Percentiles rank a stretch among this genome's conserved stretches.
Evolutionary conservation across 2,113 vertebrate genomes (phyloP).

Genomic region (Psammodynastes pulverulentus): DNA sequence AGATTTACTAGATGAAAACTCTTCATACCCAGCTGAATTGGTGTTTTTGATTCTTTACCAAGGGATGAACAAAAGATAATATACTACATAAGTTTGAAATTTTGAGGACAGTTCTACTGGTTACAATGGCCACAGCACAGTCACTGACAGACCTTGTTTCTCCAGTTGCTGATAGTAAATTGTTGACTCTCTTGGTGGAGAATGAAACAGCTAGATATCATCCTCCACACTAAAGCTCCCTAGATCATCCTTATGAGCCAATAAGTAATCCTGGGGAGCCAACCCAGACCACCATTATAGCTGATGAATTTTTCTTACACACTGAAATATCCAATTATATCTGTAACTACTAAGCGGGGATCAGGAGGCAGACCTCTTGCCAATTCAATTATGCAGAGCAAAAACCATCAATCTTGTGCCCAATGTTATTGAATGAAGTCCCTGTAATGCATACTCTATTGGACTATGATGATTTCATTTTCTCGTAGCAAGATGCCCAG

Average conservation of each 20-base stretch:
- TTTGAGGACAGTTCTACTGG: background rate
- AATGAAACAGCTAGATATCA: background rate
- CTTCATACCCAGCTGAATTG: background rate
- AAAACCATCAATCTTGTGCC: background rate
- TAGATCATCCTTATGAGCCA: background rate
- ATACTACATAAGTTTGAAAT: background rate
- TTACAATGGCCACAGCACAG: background rate
- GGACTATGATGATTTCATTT: background rate
- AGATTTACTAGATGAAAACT: background rate
- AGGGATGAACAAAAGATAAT: background rate
- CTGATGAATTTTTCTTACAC: background rate
- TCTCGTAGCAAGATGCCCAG: background rate
- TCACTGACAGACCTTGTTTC: background rate
- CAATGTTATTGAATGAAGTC: background rate
- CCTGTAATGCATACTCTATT: background rate
- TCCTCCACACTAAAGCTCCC: background rate
- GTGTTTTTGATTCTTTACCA: background rate
- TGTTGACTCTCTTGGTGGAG: background rate
- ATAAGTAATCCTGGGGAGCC: background rate
- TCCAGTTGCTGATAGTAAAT: background rate
- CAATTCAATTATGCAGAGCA: background rate
- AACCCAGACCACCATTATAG: background rate
- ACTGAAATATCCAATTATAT: background rate
- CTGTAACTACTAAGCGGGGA: background rate
- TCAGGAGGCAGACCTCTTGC: background rate